phyloP scores from a whole-genome alignment of 2,888 invertebrate genomes.

The Rhopalosiphum nymphaeae region DNA sequence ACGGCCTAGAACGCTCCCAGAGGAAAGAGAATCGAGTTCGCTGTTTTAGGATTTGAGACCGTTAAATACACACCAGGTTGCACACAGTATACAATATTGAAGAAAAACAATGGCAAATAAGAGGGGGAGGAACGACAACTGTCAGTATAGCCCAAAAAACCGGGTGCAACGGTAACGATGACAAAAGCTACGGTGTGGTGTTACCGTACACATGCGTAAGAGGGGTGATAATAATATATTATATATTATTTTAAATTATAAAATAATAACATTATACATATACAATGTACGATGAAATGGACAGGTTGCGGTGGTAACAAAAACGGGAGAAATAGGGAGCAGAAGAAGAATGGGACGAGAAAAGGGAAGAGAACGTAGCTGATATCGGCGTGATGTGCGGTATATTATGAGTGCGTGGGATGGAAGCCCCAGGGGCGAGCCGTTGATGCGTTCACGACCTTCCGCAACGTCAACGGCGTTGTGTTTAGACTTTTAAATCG shows the following conservation, averaged over 20 bases:
- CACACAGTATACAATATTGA: neutral
- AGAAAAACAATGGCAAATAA: neutral
- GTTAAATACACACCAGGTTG: neutral
- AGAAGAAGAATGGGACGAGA: no score
- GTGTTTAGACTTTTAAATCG: constrained; percentile 3
- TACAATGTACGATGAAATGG: neutral
- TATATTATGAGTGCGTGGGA: neutral
- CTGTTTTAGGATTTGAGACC: neutral
- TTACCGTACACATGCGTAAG: neutral
- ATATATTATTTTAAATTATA: neutral
- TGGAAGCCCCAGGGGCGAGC: neutral
- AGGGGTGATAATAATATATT: neutral
- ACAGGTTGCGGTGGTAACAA: neutral
- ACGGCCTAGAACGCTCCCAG: neutral
- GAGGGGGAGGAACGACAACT: neutral
- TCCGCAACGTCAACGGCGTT: constrained; percentile 25
- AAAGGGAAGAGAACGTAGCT: neutral
- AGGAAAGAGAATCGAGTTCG: neutral
- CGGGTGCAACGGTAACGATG: neutral
- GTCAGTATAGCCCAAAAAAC: neutral
- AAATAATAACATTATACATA: neutral
- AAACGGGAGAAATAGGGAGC: neutral
- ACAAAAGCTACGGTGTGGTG: neutral
- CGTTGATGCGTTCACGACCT: constrained; percentile 51
- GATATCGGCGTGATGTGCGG: neutral